Evolutionary conservation across 2,797 vertebrate genomes (phyloP), one percentile per base, ranked within the genome.

Genomic region (Poecilia gillii): DNA sequence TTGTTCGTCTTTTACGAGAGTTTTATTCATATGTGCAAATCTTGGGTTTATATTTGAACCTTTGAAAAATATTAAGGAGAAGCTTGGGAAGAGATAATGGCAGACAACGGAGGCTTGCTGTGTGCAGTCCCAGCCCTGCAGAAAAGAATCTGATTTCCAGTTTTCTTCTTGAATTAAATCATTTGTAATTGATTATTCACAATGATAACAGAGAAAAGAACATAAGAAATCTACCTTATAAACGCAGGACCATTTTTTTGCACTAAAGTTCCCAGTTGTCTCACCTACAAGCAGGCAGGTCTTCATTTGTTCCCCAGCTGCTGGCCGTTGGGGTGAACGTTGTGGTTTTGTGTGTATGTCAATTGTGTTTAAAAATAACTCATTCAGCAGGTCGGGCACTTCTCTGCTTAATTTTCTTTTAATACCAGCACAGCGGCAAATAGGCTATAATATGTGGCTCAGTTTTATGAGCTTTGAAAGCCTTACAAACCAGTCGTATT

Each of bases 381-480:
- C 75, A 53, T 72, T 75, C 31, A 83, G 70, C 77, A 80, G 85
- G 81, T 78, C 79, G 79, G 68, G 82, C 74, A 81, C 64, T 79
- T 77, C 47, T 45, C 76, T 80, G 66, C 75, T 82, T 86, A 80
- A 85, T 84, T 85, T 80, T 81, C 25, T 83, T 83, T 75, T 84
- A 87, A 83, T 82, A 91, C 81, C 82, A 78, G 84, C 74, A 74
- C 45, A 62, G 75, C 68, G 84, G 59, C 85, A 92, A 88, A 88
- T 85, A 80, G 76, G 51, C 76, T 75, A 85, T 91, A 74, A 90
- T 89, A 87, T 86, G 81, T 89, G 83, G 75, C 84, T 91, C 55
- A 78, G 73, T 80, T 90, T 91, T 88, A 88, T 81, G 62, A 79
- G 86, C 57, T 72, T 82, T 3, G n/a, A 84, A 88, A 71, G 41